Conservation (phyloP, 2,888 invertebrate genomes). For the Patella depressa region DNA sequence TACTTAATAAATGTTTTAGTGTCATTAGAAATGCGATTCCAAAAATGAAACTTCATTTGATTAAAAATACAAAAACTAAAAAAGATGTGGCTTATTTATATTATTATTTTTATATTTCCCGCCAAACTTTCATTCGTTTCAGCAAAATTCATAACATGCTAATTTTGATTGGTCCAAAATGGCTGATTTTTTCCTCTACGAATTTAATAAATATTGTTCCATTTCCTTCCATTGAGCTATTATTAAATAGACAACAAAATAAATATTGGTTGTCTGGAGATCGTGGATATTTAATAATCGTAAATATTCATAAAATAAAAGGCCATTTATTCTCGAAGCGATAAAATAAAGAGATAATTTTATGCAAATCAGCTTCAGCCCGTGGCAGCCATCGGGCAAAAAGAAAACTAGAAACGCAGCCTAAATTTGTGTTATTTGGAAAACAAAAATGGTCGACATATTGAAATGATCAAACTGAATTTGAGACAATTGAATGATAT, state of each 20-base stretch:
- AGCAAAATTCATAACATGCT: background rate
- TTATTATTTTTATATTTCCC: background rate
- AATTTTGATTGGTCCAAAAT: slow-evolving; percentile 5
- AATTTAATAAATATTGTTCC: no score
- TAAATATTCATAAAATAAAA: no score
- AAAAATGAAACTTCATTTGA: no score
- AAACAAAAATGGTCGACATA: no score
- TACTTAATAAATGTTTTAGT: no score
- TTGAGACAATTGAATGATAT: no score
- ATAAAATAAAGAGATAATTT: background rate
- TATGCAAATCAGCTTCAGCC: slow-evolving; percentile 12
- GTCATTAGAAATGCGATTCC: no score
- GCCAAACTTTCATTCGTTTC: background rate
- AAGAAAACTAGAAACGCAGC: slow-evolving; percentile 2
- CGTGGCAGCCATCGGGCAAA: slow-evolving; percentile 1
- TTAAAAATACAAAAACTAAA: background rate
- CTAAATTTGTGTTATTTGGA: background rate
- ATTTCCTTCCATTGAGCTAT: no score
- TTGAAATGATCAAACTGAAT: no score
- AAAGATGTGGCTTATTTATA: background rate
- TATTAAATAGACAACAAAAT: background rate
- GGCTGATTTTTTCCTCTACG: background rate
- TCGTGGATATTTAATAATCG: no score
- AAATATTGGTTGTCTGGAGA: background rate
- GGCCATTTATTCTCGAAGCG: background rate